These are phyloP conservation scores for Axea sp. DNA, from an alignment of 2,888 invertebrate species.

Conservation along the genomic window DNA sequence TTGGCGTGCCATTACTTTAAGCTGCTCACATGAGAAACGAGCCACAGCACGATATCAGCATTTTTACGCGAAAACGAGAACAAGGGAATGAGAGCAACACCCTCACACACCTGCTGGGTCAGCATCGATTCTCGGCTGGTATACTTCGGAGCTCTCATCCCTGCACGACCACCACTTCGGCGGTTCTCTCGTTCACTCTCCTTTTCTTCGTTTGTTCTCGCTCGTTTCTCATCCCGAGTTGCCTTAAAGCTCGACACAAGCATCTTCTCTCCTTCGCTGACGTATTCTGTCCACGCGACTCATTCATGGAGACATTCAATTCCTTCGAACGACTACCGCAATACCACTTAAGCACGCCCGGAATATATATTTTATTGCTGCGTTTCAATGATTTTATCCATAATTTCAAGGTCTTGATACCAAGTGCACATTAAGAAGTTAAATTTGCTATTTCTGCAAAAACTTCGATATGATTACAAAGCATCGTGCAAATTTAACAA, in stretches of 20 bases:
- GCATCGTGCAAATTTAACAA: too few relatives aligned
- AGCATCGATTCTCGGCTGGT: conserved; percentile 53
- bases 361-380: conserved; percentile 17
- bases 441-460: too few relatives aligned
- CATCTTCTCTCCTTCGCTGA: not conserved
- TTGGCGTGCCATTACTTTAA: conserved; percentile 43
- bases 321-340: conserved; percentile 5
- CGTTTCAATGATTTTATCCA: conserved; percentile 4
- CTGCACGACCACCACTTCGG: conserved; percentile 5
- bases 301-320: conserved; percentile 34
- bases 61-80: conserved; percentile 49
- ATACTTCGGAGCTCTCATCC: conserved; percentile 16
- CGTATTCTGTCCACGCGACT: conserved; percentile 24
- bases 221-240: conserved; percentile 6
- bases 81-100: conserved; percentile 54
- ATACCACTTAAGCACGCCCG: conserved; percentile 31
- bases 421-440: not conserved
- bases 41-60: conserved; percentile 46
- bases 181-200: conserved; percentile 27
- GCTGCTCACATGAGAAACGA: conserved; percentile 43
- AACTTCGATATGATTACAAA: too few relatives aligned
- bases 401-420: conserved; percentile 12
- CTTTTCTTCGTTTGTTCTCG: conserved; percentile 28
- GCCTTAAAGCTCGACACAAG: conserved; percentile 11
- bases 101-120: conserved; percentile 53